These are phyloP conservation scores for Pseudocheirus occidentalis DNA, from an alignment of 2,797 vertebrate species.

Conservation along the genomic window DNA sequence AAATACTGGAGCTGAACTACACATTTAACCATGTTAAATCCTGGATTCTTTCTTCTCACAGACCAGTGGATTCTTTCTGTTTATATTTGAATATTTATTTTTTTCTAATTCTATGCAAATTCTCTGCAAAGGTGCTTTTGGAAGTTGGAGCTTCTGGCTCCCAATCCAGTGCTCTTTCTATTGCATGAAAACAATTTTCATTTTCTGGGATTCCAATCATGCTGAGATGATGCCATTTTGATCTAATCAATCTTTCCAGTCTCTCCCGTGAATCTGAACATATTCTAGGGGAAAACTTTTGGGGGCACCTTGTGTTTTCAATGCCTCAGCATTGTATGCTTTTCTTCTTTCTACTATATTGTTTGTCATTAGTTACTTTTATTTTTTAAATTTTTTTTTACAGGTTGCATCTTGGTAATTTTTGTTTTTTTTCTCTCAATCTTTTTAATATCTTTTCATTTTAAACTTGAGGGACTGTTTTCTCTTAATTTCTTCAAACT, in stretches of 20 bases:
- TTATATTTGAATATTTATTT: slow-evolving; percentile 4
- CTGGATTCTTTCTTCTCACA: slow-evolving; percentile 1
- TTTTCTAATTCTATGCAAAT: slow-evolving; percentile 16
- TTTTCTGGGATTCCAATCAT: slow-evolving; percentile 1
- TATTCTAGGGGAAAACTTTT: neutral
- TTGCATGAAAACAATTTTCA: slow-evolving; percentile 56
- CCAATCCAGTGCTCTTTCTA: slow-evolving; percentile 63
- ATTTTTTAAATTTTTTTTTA: neutral
- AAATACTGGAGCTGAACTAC: neutral
- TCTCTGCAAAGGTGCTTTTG: slow-evolving; percentile 56
- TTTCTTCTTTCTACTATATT: neutral
- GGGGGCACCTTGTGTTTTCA: neutral
- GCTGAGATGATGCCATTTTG: neutral
- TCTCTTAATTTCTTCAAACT: neutral
- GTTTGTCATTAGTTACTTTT: neutral
- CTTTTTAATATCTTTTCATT: neutral
- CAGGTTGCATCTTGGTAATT: neutral
- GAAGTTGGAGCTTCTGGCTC: slow-evolving; percentile 55
- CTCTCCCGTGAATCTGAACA: neutral
- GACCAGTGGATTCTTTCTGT: neutral
- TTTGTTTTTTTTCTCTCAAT: neutral
- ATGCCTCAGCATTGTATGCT: neutral
- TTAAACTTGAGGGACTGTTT: neutral
- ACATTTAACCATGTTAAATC: neutral
- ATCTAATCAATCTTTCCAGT: neutral